A percentile compares a stretch with the other conserved stretches of the same genome.
These are phyloP conservation scores for Magallana ariakensis DNA, from an alignment of 1,140 invertebrate genomes.

Conservation along the genomic window DNA sequence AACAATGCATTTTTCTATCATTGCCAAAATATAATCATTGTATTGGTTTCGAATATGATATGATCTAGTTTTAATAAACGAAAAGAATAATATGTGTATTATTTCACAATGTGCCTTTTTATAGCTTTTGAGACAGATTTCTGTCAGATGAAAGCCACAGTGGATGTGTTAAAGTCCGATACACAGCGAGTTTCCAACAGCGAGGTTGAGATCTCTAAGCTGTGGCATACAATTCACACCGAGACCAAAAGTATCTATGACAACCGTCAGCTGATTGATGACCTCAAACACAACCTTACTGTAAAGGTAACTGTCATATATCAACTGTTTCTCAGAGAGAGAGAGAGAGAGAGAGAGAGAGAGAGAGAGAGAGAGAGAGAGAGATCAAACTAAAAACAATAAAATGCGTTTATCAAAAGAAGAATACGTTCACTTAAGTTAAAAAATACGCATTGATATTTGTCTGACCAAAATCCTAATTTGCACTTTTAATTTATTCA, in stretches of 20 bases:
- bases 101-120: neutral
- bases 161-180: neutral
- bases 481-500: too few species aligned
- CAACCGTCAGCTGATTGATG: constrained; percentile 10
- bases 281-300: neutral
- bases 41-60: too few species aligned
- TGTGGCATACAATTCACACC: constrained; percentile 7
- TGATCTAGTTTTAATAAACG: neutral
- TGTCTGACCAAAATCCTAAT: too few species aligned
- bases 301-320: neutral
- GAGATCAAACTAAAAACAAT: too few species aligned
- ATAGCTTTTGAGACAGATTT: constrained; percentile 21
- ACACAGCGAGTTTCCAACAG: neutral
- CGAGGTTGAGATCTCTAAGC: constrained; percentile 12
- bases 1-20: too few species aligned
- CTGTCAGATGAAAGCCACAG: neutral
- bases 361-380: too few species aligned
- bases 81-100: neutral
- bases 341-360: too few species aligned
- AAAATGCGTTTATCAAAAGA: too few species aligned
- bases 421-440: too few species aligned
- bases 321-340: too few species aligned
- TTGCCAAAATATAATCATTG: too few species aligned
- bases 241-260: constrained; percentile 29
- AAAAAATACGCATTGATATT: too few species aligned